Evolutionary conservation across 2,888 invertebrate species (phyloP).

Genomic region (Megalurothrips usitatus): DNA sequence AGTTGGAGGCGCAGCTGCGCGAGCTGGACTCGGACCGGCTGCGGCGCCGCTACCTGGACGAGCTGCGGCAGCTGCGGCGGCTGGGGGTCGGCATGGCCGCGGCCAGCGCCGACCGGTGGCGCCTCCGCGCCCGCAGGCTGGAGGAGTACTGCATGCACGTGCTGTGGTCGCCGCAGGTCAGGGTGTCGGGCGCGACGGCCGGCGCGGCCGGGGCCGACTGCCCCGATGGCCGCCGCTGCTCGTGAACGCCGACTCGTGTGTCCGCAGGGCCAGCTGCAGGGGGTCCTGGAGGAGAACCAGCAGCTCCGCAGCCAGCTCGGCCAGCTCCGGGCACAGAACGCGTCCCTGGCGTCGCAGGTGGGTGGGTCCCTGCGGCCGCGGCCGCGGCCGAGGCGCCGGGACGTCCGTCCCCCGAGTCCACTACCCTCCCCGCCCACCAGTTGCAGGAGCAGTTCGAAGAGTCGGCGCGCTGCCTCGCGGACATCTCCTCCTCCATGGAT

Average conservation of each 20-base stretch:
- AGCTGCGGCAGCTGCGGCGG: neutral
- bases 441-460: conserved; percentile 16
- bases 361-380: neutral
- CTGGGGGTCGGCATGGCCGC: neutral
- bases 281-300: conserved; percentile 11
- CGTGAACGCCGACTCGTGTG: neutral
- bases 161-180: conserved; percentile 19
- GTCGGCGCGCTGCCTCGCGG: conserved; percentile 17
- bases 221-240: neutral
- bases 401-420: neutral
- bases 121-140: neutral
- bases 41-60: conserved; percentile 6
- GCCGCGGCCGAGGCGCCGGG: neutral
- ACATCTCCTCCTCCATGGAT: neutral
- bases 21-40: neutral
- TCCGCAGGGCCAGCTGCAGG: conserved; percentile 10
- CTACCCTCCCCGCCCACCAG: neutral
- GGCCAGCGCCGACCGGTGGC: neutral
- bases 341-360: neutral
- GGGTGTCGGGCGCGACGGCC: neutral
- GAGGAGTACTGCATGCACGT: conserved; percentile 16
- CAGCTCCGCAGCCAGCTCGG: neutral
- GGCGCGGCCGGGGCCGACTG: neutral
- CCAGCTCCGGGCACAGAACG: neutral
- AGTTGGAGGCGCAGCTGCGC: conserved; percentile 17